Evolutionary conservation across 2,888 invertebrate genomes (phyloP), one percentile per base, ranked within the genome.

Genomic region (Aspidapion aeneum): DNA sequence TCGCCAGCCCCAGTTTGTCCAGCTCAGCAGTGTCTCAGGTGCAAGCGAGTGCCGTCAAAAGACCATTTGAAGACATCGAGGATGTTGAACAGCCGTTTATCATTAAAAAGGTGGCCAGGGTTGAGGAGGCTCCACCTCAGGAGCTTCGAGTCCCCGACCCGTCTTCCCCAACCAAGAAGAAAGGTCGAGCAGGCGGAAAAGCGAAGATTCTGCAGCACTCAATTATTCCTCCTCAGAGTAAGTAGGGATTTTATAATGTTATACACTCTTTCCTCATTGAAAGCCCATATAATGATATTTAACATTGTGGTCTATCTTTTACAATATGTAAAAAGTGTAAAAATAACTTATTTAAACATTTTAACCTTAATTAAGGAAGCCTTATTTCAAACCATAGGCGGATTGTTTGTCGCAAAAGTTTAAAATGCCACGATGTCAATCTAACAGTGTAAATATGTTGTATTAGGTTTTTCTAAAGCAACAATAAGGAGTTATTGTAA

Each of bases 131-230:
- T 69, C 57, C 49, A 54, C 2, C 7, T 5, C 7, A 5, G 5
- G 35, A 35, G 35, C 5, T 7, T 7, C 5, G 12, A 12, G 12
- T 12, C 35, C 5, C 17, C 52, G 17, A 7, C 7, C 7, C 5
- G 17, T 52, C 5, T 7, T 3, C 17, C 7, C 18, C 52, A 3
- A 52, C 5, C 3, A 52, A 52, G 52, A 52, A 52, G 17, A 3
- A 19, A n/a, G 63, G 56, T 35, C 17, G 63, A 48, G 49, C 67
- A 3, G 61, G 70, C 50, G 77, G 78, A 0, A 79, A 79, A 65
- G 78, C 79, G 2, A 78, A 77, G 63, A 79, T 79, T 61, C 66
- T 79, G 16, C 78, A 80, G 62, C 80, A 80, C 66, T 78, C 81
- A 0, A 81, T 81, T 21, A 80, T 81, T 21, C 79, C 79, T 35